A percentile compares a stretch with the other conserved stretches of the same genome.
Conservation (phyloP, 2,888 invertebrate genomes). For the Choristoneura rosaceana region DNA sequence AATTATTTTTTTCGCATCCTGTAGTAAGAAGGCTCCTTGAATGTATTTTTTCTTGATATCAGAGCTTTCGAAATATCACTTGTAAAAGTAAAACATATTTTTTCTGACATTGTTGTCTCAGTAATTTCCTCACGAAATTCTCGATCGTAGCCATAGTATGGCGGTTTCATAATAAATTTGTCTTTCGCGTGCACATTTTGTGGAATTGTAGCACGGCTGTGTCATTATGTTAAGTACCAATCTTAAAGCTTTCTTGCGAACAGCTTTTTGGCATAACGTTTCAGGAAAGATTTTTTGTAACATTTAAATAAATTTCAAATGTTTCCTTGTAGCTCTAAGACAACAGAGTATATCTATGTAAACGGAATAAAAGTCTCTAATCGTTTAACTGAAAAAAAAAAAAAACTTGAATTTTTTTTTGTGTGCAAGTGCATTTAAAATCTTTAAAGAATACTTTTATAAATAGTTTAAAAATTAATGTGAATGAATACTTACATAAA, state of each 20-base stretch:
- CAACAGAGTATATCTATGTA: too few relatives aligned
- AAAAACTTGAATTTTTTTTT: too few relatives aligned
- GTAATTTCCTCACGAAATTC: conserved; percentile 58
- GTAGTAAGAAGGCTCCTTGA: neutral
- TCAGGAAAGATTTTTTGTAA: neutral
- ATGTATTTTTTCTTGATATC: conserved; percentile 8
- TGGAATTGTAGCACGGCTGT: conserved; percentile 51
- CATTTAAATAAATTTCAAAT: neutral
- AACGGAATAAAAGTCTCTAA: too few relatives aligned
- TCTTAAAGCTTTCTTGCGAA: conserved; percentile 10
- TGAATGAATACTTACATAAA: too few relatives aligned
- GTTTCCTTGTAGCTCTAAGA: neutral
- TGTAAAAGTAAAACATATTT: conserved; percentile 4
- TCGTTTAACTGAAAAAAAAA: too few relatives aligned
- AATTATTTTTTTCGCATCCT: conserved; percentile 1
- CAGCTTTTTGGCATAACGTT: conserved; percentile 16
- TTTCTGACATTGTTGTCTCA: conserved; percentile 32
- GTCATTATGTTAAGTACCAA: conserved; percentile 54
- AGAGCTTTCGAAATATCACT: neutral
- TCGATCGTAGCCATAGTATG: conserved; percentile 63
- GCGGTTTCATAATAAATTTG: conserved; percentile 62
- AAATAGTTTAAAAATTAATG: too few relatives aligned
- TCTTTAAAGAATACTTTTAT: too few relatives aligned
- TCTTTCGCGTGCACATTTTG: conserved; percentile 61
- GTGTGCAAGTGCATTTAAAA: too few relatives aligned